phyloP scores from a whole-genome alignment of 2,888 invertebrate species.

The Hedychridium roseum region DNA sequence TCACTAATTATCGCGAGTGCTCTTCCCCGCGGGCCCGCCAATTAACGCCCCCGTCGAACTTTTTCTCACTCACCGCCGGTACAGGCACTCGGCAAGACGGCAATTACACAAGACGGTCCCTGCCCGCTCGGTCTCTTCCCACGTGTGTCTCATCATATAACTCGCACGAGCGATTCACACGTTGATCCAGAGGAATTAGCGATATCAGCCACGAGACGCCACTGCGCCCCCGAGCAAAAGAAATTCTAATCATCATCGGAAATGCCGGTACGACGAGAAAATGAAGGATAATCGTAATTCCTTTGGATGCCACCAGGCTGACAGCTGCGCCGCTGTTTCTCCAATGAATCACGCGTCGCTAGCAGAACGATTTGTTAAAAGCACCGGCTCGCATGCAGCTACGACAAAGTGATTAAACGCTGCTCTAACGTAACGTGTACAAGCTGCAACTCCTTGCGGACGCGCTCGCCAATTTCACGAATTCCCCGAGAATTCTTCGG shows the following conservation, averaged over 20 bases:
- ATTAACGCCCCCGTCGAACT: conserved; percentile 35
- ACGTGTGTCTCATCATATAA: conserved; percentile 23
- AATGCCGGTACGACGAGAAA: conserved; percentile 39
- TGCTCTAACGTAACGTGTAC: conserved; percentile 18
- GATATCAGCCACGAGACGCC: no score
- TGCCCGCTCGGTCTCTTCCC: conserved; percentile 30
- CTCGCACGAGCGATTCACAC: conserved; percentile 24
- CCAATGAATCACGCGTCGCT: conserved; percentile 39
- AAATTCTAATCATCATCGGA: no score
- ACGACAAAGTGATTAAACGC: conserved; percentile 20
- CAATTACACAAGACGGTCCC: no score
- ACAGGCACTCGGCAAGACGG: no score
- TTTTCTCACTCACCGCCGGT: conserved; percentile 28
- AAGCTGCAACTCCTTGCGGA: conserved; percentile 21
- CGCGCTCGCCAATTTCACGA: conserved; percentile 12
- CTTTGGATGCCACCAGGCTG: conserved; percentile 19
- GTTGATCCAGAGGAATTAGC: background rate
- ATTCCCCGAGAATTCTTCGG: conserved; percentile 22
- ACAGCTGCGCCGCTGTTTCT: conserved; percentile 29
- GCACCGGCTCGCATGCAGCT: no score
- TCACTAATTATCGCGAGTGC: conserved; percentile 25
- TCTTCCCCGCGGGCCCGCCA: conserved; percentile 30
- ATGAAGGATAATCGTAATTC: conserved; percentile 48
- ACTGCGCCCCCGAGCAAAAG: no score
- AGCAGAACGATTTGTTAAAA: conserved; percentile 30